Base-by-base conservation (phyloP, 23 tunicate genomes). In the Trididemnum miniatum region DNA sequence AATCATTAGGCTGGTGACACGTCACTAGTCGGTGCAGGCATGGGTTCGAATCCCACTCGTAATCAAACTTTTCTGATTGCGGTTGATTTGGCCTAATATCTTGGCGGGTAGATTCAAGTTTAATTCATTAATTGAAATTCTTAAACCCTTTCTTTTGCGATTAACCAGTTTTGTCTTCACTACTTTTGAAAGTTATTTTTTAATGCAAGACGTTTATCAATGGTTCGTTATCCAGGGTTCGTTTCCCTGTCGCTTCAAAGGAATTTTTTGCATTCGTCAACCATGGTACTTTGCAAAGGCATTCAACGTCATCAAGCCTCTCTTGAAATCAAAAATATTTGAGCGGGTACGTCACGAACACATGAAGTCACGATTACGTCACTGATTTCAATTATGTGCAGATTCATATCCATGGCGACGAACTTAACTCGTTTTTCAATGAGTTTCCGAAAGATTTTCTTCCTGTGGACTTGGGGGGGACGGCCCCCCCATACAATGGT, bases 181-280 rank as follows among this genome's bases (percentile, higher is more conserved):
- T n/a, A n/a, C n/a, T n/a, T n/a, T n/a, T n/a, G n/a, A n/a, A n/a
- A n/a, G n/a, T n/a, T n/a, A n/a, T n/a, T n/a, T n/a, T n/a, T n/a
- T n/a, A n/a, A n/a, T n/a, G n/a, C n/a, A n/a, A n/a, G n/a, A n/a
- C n/a, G n/a, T n/a, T n/a, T n/a, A n/a, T n/a, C n/a, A n/a, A n/a
- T n/a, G n/a, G n/a, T n/a, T n/a, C n/a, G n/a, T n/a, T n/a, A n/a
- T 72, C n/a, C 80, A 89, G 95, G 95, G 89, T 15, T 89, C 89
- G 24, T 89, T 89, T 84, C 95, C 95, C 1, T 84, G 95, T 52
- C 80, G 95, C 5, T 89, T 89, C 82, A 89, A 89, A 72, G 95
- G 95, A 28, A 79, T 89, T 22, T 76, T 85, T 35, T 89, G 95
- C 85, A 89, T 89, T 38, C 81, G 95, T 38, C 95, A 89, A 60